Base-by-base conservation (phyloP, 1,140 invertebrate genomes). In the Copidosoma floridanum region DNA sequence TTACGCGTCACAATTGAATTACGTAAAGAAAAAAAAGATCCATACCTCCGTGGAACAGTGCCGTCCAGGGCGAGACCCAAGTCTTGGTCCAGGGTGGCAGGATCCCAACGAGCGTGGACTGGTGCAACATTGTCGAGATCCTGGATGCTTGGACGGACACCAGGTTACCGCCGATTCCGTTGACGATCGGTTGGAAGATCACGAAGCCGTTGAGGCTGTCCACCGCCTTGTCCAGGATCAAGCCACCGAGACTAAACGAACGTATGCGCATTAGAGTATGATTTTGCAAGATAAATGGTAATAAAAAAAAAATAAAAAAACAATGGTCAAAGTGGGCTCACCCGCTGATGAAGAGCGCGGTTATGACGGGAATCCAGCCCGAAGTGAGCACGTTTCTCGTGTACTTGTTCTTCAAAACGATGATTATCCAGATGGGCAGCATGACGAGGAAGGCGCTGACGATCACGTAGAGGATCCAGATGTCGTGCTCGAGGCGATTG, bases 141-240 rank as follows among this genome's bases (percentile, higher is more conserved):
- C 95, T 86, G 66, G 92, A 95, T 1, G 95, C 92, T 81, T 97
- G 95, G n/a, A 99, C 94, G 24, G 95, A 97, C 1, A 96, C 96
- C 67, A 99, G 81, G 81, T 99, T 99, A 7, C 96, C 96, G 43
- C 96, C 96, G 66, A 98, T 95, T 12, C 96, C 93, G 70, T 95
- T 95, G 41, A 96, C 92, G 20, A 96, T 94, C 0, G 93, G 93
- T 75, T 94, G 91, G 77, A 93, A 96, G 16, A 93, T 89, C 38
- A 90, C 90, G 74, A 93, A 93, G 20, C 90, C 90, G n/a, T 82
- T 78, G 71, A 88, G 93, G 4, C 81, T 78, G 57, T 88, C 82
- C 2, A 93, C 89, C 1, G 91, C 90, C 63, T 83, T 81, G 69
- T 94, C 91, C 29, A 95, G 78, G 16, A 94, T 88, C 54, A 93